phyloP scores from a whole-genome alignment of 35 echinoderm and acorn worm species.

The Heliocidaris erythrogramma region DNA sequence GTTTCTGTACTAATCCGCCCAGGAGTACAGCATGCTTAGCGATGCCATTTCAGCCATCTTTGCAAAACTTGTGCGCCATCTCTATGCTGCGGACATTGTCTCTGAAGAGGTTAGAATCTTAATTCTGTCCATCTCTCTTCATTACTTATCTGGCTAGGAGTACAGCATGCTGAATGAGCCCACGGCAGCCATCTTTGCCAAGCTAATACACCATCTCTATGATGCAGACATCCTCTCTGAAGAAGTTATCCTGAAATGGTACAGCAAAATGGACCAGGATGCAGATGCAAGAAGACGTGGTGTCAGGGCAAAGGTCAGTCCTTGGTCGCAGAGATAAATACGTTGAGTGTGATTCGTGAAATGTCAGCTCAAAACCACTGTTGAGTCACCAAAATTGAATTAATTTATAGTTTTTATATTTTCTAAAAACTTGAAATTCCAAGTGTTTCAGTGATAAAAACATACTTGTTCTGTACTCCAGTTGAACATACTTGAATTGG shows the following conservation, averaged over 20 bases:
- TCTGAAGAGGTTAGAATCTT: conserved; percentile 72
- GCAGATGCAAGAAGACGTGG: conserved; percentile 1
- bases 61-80: conserved; percentile 62
- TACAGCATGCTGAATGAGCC: conserved; percentile 53
- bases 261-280: conserved; percentile 40
- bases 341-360: too few relatives aligned
- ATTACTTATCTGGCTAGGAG: conserved; percentile 52
- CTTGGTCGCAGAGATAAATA: not conserved
- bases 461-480: too few relatives aligned
- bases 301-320: conserved; percentile 30
- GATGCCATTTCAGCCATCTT: conserved; percentile 38
- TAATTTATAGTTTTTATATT: too few relatives aligned
- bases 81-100: conserved; percentile 76
- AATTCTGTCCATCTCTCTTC: not conserved
- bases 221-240: conserved; percentile 75
- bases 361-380: too few relatives aligned
- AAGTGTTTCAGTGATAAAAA: too few relatives aligned
- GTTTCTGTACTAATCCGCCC: not conserved
- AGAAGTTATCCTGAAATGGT: conserved; percentile 76
- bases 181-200: conserved; percentile 56
- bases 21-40: conserved; percentile 66
- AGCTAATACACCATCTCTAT: conserved; percentile 75
- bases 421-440: too few relatives aligned
- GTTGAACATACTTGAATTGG: too few relatives aligned
- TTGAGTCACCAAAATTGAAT: too few relatives aligned